phyloP scores from a whole-genome alignment of 2,888 invertebrate genomes.

The Eupithecia subumbrata region DNA sequence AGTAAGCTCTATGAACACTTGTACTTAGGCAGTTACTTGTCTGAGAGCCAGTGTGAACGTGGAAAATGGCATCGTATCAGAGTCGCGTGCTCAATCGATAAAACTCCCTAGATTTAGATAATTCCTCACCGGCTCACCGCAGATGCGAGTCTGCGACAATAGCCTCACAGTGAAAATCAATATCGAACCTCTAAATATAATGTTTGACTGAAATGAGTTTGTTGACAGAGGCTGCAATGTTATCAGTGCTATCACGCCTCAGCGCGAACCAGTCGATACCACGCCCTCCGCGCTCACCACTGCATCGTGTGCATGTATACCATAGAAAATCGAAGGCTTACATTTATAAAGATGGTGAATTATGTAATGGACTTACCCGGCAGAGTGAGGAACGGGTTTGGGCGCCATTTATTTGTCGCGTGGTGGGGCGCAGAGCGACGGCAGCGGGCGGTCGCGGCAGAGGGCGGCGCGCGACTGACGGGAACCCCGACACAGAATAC shows the following conservation, averaged over 20 bases:
- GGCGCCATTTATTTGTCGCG: constrained; percentile 77
- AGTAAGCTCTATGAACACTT: constrained; percentile 6
- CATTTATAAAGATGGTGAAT: constrained; percentile 35
- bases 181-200: constrained; percentile 18
- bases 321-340: not conserved
- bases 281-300: constrained; percentile 65
- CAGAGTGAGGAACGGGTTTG: constrained; percentile 71
- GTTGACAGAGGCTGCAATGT: constrained; percentile 78
- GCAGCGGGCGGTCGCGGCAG: constrained; percentile 62
- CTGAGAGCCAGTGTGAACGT: constrained; percentile 11
- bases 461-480: constrained; percentile 75
- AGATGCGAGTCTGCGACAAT: constrained; percentile 66
- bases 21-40: not conserved
- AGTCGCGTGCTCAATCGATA: constrained; percentile 29
- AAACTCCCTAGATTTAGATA: constrained; percentile 36
- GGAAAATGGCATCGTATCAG: constrained; percentile 8
- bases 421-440: constrained; percentile 59
- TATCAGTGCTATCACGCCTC: constrained; percentile 70
- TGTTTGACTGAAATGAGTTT: constrained; percentile 59
- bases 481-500: constrained; percentile 28
- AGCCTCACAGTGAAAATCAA: constrained; percentile 33
- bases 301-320: not conserved
- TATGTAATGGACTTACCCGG: constrained; percentile 73
- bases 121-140: constrained; percentile 48
- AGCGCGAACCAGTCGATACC: constrained; percentile 63